phyloP scores from a whole-genome alignment of 23 tunicate species.

The Corella eumyota region DNA sequence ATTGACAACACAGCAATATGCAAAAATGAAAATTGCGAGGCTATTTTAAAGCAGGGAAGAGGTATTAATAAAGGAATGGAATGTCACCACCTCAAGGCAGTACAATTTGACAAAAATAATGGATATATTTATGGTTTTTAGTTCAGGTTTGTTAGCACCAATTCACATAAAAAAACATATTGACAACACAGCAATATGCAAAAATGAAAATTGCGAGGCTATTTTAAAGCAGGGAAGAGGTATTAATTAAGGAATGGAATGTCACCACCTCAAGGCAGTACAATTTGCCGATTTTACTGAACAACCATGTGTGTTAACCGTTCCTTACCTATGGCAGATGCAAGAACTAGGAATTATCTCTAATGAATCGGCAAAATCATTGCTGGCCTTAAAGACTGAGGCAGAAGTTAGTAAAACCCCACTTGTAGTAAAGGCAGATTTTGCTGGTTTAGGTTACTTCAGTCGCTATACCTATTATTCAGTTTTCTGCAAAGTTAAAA shows the following conservation, averaged over 20 bases:
- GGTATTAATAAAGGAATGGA: background rate
- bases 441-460: background rate
- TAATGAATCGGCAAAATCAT: background rate
- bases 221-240: background rate
- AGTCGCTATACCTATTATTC: background rate
- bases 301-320: background rate
- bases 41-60: background rate
- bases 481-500: background rate
- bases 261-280: slow-evolving; percentile 1
- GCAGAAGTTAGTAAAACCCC: background rate
- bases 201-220: background rate
- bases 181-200: background rate
- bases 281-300: background rate
- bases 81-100: slow-evolving; percentile 1
- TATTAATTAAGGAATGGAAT: slow-evolving; percentile 1
- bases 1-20: too few species aligned
- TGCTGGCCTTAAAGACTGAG: background rate
- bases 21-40: too few species aligned
- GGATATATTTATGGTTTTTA: slow-evolving; percentile 10
- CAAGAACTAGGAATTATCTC: background rate
- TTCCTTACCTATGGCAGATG: background rate
- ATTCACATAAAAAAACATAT: slow-evolving; percentile 3
- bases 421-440: slow-evolving; percentile 7
- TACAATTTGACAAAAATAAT: background rate
- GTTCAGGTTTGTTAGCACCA: slow-evolving; percentile 6